Evolutionary conservation across 1,140 invertebrate genomes (phyloP), one percentile per base, ranked within the genome.

Genomic region (Mercenaria mercenaria): DNA sequence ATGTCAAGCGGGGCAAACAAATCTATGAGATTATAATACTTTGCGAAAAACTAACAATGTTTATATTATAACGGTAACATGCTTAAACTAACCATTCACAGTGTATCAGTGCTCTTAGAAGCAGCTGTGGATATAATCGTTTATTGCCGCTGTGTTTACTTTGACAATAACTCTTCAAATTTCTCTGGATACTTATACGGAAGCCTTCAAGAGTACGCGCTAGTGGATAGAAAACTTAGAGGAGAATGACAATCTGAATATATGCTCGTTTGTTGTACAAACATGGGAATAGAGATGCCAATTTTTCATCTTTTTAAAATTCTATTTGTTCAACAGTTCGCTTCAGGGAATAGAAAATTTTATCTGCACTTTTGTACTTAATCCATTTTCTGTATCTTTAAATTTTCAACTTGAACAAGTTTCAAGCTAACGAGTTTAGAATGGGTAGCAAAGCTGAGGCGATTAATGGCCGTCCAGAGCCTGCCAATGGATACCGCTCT

Each of bases 11-110:
- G 1, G 67, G 39, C 20, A 72, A 39, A 72, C 67, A 72, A 64
- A 72, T 72, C 67, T 29, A 72, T 15, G 29, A 72, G 67, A 72
- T 72, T 72, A 72, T 72, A 41, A 23, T 39, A 72, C n/a, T 72
- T 72, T 72, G 37, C 34, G 67, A 72, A 72, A 72, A 72, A 37
- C 29, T 72, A 18, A 72, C 37, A 20, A 32, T 32, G 3, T 67
- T 67, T 6, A 29, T 72, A 41, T 37, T 72, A 29, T 39, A 0
- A 72, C 29, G 34, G 20, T 37, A 39, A 72, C 67, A 39, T 72
- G 67, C 20, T n/a, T 72, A 39, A 72, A 39, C 67, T 72, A 39
- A 72, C n/a, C 34, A 23, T 20, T 6, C 1, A 41, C 67, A n/a
- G 20, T 72, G 13, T 29, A 23, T 20, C 15, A 72, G 13, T 72